phyloP scores from a whole-genome alignment of 2,113 vertebrate species.

The Calyptomena viridis region DNA sequence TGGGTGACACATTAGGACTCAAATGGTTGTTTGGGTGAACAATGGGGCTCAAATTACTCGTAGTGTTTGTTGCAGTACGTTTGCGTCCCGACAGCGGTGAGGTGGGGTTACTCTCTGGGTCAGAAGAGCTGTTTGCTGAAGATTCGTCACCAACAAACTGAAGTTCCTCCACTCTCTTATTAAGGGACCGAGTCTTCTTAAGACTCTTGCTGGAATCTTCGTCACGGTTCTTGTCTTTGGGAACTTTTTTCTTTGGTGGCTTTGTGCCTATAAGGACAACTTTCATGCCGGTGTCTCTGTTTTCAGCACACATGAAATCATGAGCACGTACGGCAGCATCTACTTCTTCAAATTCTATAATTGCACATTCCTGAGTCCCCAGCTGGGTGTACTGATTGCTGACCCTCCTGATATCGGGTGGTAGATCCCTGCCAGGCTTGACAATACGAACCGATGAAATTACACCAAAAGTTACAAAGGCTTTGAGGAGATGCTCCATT shows the following conservation, averaged over 20 bases:
- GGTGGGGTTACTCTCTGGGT: slow-evolving; percentile 89
- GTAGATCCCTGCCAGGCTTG: slow-evolving; percentile 90
- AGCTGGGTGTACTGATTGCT: slow-evolving; percentile 87
- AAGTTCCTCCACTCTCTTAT: slow-evolving; percentile 90
- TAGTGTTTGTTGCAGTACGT: slow-evolving; percentile 68
- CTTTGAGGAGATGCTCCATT: slow-evolving; percentile 93
- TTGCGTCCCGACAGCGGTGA: slow-evolving; percentile 85
- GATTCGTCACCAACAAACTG: slow-evolving; percentile 89
- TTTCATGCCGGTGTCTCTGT: slow-evolving; percentile 77
- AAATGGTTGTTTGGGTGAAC: slow-evolving; percentile 84
- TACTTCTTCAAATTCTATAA: slow-evolving; percentile 95
- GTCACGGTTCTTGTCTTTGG: slow-evolving; percentile 81
- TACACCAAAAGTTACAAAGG: slow-evolving; percentile 86
- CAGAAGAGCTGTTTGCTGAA: slow-evolving; percentile 93
- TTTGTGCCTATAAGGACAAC: slow-evolving; percentile 91
- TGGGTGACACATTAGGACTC: slow-evolving; percentile 89
- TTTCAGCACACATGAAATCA: slow-evolving; percentile 75
- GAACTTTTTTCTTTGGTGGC: slow-evolving; percentile 92
- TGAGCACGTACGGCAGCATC: slow-evolving; percentile 90
- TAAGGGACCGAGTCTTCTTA: slow-evolving; percentile 83
- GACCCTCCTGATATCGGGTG: slow-evolving; percentile 87
- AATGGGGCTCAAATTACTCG: slow-evolving; percentile 84
- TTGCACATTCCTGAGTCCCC: slow-evolving; percentile 88
- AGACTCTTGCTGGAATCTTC: slow-evolving; percentile 70
- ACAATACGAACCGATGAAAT: slow-evolving; percentile 91